Conservation (phyloP, 2,888 invertebrate species). For the Leptinotarsa tumamoca region DNA sequence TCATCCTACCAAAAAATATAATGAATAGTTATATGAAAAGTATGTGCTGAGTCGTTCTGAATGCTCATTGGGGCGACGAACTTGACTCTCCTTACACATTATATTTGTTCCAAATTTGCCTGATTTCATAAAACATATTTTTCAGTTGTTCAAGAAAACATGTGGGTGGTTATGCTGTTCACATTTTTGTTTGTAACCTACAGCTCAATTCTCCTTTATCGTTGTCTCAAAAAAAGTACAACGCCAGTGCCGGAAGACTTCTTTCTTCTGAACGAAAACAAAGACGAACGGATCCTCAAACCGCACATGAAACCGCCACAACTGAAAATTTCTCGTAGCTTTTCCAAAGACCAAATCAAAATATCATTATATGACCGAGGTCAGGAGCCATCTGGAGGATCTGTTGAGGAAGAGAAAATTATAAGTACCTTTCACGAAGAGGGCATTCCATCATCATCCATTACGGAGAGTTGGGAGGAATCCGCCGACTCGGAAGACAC, state of each 20-base stretch:
- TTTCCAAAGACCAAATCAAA: neutral
- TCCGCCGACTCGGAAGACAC: neutral
- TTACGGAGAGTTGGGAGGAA: neutral
- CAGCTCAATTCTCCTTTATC: neutral
- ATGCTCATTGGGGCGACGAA: too few species aligned
- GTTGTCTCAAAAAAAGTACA: neutral
- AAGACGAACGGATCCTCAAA: neutral
- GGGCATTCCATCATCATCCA: slow-evolving; percentile 10
- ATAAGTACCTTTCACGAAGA: neutral
- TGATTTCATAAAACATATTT: neutral
- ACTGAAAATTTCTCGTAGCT: neutral
- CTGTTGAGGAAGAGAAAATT: neutral
- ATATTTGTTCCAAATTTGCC: neutral
- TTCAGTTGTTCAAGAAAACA: slow-evolving; percentile 24
- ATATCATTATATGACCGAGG: slow-evolving; percentile 1
- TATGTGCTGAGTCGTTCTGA: too few species aligned
- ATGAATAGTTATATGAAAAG: too few species aligned
- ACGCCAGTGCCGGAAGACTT: neutral
- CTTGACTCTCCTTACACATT: neutral
- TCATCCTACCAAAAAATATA: too few species aligned
- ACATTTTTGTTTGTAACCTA: slow-evolving; percentile 11
- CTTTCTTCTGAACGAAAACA: slow-evolving; percentile 9
- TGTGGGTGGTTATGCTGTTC: slow-evolving; percentile 23
- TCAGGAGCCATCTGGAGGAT: neutral
- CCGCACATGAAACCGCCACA: neutral